These are phyloP conservation scores for Trachemys scripta DNA, from an alignment of 2,113 vertebrate genomes.

Conservation along the genomic window DNA sequence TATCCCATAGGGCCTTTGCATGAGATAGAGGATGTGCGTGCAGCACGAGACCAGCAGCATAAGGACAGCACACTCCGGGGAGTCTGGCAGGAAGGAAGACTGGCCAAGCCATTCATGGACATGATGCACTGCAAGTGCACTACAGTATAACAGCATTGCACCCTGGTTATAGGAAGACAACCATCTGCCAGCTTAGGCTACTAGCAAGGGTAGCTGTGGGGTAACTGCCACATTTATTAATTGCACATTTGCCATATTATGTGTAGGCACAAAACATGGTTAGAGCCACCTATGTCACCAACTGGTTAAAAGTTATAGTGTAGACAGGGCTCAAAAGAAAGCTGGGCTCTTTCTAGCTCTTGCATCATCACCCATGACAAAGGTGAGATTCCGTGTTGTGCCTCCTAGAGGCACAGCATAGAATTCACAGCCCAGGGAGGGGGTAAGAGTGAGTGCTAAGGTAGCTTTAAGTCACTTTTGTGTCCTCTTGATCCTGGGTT, in stretches of 20 bases:
- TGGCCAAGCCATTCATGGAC: not conserved
- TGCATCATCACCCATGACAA: not conserved
- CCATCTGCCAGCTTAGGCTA: conserved; percentile 50
- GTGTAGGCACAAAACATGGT: conserved; percentile 34
- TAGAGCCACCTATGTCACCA: conserved; percentile 2
- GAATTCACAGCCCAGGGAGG: not conserved
- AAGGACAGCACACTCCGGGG: not conserved
- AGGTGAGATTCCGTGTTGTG: not conserved
- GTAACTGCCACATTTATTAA: conserved; percentile 26
- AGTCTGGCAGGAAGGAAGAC: not conserved
- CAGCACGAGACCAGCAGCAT: not conserved
- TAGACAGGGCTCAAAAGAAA: not conserved
- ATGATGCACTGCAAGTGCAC: not conserved
- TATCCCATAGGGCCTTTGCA: not conserved
- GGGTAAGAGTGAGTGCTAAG: not conserved
- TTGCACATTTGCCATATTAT: not conserved
- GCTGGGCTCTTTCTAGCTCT: not conserved
- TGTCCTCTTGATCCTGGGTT: not conserved
- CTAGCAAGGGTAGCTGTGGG: conserved; percentile 36
- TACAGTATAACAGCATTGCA: conserved; percentile 39
- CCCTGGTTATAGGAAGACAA: conserved; percentile 57
- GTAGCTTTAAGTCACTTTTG: not conserved
- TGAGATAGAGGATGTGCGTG: not conserved
- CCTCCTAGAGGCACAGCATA: not conserved
- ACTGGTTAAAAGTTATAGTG: conserved; percentile 15